Conservation (phyloP, 2,113 vertebrate genomes). For the Chrysemys picta region DNA sequence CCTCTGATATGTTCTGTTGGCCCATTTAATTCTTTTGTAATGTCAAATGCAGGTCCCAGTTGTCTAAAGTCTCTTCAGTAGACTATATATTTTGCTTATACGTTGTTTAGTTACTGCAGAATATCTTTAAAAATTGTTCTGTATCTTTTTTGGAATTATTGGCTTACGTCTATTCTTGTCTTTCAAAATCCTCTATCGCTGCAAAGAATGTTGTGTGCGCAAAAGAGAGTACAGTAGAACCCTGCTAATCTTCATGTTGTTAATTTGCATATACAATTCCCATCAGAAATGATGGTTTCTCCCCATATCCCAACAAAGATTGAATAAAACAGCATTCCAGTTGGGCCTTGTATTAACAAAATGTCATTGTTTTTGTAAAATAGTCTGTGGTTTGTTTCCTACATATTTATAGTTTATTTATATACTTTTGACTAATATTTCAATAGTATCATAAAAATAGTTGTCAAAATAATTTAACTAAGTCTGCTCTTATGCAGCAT, state of each 20-base stretch:
- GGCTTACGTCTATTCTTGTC: neutral
- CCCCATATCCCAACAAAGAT: neutral
- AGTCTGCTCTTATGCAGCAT: neutral
- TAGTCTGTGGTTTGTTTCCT: neutral
- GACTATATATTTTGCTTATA: neutral
- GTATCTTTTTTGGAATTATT: neutral
- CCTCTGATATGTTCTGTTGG: neutral
- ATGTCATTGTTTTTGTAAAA: neutral
- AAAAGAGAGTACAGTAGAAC: neutral
- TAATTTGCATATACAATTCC: neutral
- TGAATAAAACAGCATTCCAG: neutral
- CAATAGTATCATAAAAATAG: neutral
- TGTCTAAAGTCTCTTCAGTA: neutral
- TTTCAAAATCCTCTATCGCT: neutral
- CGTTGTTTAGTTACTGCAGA: neutral
- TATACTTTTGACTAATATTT: neutral
- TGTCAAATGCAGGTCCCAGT: neutral
- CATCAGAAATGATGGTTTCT: neutral
- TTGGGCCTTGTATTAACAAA: neutral
- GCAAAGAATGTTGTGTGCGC: neutral
- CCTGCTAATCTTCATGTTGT: neutral
- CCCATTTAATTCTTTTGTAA: neutral
- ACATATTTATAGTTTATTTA: neutral
- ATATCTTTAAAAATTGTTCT: neutral
- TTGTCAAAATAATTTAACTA: rapidly evolving